These are phyloP conservation scores for Holothuria scabra DNA, from an alignment of 53 echinoderm and acorn worm species.

Conservation along the genomic window DNA sequence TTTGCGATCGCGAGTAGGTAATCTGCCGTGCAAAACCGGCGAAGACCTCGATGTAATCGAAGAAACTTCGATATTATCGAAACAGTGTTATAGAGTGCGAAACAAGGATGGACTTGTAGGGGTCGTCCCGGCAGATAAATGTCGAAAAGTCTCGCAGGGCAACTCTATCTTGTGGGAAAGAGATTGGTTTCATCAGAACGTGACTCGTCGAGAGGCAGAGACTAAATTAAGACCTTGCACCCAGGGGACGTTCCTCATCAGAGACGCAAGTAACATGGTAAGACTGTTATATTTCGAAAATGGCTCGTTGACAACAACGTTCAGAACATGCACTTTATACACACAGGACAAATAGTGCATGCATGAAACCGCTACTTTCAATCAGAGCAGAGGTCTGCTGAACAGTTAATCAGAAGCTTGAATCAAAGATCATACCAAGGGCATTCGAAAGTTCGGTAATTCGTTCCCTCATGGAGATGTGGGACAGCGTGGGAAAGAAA, in stretches of 20 bases:
- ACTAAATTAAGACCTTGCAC: not conserved
- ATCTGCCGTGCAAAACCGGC: not conserved
- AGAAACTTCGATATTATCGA: not conserved
- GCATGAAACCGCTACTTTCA: too few relatives aligned
- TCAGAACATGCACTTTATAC: too few relatives aligned
- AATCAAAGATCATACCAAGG: too few relatives aligned
- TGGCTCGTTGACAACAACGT: not conserved
- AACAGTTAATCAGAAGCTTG: too few relatives aligned
- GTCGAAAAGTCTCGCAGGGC: not conserved
- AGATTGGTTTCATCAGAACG: constrained; percentile 18
- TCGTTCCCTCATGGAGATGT: too few relatives aligned
- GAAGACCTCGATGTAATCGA: constrained; percentile 27
- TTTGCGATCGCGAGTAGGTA: not conserved
- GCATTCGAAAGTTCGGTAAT: too few relatives aligned
- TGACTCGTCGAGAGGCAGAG: constrained; percentile 14
- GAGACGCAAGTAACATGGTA: constrained; percentile 22
- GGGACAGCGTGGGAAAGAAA: too few relatives aligned
- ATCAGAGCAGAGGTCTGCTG: too few relatives aligned
- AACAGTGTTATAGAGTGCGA: not conserved
- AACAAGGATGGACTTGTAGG: constrained; percentile 20
- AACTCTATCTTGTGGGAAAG: constrained; percentile 12
- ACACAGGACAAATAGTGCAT: too few relatives aligned
- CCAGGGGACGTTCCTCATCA: constrained; percentile 8
- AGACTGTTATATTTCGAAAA: not conserved
- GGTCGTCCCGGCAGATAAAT: not conserved